These are phyloP conservation scores for Eupithecia exiguata DNA, from an alignment of 2,888 invertebrate species.

Conservation along the genomic window DNA sequence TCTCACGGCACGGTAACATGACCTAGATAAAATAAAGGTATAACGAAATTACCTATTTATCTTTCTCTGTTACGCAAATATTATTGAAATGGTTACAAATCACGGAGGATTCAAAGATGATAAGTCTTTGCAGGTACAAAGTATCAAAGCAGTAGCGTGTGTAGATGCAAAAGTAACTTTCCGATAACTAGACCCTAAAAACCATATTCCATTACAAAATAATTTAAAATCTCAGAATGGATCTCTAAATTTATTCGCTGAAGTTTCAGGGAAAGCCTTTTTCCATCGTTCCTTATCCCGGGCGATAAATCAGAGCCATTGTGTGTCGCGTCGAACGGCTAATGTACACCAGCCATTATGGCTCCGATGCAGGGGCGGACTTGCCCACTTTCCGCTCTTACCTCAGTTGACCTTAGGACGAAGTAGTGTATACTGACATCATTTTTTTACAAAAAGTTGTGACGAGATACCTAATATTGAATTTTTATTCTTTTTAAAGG, in stretches of 20 bases:
- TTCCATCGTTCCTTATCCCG: conserved; percentile 69
- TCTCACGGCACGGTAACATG: background rate
- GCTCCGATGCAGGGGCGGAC: conserved; percentile 22
- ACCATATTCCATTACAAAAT: conserved; percentile 33
- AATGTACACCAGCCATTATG: conserved; percentile 69
- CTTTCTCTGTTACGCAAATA: background rate
- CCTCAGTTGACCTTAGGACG: background rate
- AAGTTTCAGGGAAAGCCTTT: conserved; percentile 69
- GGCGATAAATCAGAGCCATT: conserved; percentile 75
- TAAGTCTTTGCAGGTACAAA: background rate
- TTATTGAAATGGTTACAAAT: background rate
- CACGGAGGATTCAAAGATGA: background rate
- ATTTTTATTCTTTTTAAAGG: background rate
- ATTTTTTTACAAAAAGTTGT: background rate
- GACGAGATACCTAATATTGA: too few relatives aligned
- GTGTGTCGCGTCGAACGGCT: conserved; percentile 62
- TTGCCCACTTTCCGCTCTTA: conserved; percentile 19
- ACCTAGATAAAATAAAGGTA: background rate
- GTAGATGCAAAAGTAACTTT: background rate
- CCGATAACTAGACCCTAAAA: background rate
- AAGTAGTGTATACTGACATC: background rate
- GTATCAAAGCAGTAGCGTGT: background rate
- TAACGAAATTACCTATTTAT: background rate
- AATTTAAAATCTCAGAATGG: conserved; percentile 55
- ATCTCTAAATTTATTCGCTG: conserved; percentile 64